Evolutionary conservation across 1,140 invertebrate genomes (phyloP).

Genomic region (Heliconius himera): DNA sequence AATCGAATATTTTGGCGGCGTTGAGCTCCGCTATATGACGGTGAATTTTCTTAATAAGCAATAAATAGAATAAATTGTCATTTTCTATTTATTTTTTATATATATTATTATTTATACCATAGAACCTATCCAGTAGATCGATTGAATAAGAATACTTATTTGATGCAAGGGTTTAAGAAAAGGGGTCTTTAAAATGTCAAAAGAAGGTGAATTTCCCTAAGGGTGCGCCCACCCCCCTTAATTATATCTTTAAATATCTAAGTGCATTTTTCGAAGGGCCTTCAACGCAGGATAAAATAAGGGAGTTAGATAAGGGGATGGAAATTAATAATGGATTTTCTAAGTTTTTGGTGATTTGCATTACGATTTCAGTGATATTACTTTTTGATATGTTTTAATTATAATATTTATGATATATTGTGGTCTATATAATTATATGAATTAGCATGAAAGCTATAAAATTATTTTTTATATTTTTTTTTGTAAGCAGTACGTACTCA

Average conservation of each 20-base stretch:
- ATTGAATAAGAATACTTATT: slow-evolving; percentile 39
- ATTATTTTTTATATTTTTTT: too few species aligned
- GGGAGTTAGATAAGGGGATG: slow-evolving; percentile 48
- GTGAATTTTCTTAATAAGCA: too few species aligned
- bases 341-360: slow-evolving; percentile 46
- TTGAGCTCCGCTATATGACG: too few species aligned
- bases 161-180: slow-evolving; percentile 46
- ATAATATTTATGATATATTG: background rate
- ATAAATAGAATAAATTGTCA: too few species aligned
- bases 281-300: slow-evolving; percentile 57
- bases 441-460: background rate
- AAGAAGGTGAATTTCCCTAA: slow-evolving; percentile 75
- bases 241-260: slow-evolving; percentile 80
- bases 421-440: background rate
- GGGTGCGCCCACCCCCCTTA: slow-evolving; percentile 69
- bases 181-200: slow-evolving; percentile 77
- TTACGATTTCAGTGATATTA: slow-evolving; percentile 30
- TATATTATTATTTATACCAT: too few species aligned
- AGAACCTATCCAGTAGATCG: slow-evolving; percentile 32
- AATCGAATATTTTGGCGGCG: too few species aligned
- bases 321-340: slow-evolving; percentile 56
- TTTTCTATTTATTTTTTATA: too few species aligned
- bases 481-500: too few species aligned
- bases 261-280: slow-evolving; percentile 75
- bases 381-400: slow-evolving; percentile 38